Evolutionary conservation across 2,888 invertebrate genomes (phyloP).

Genomic region (Drosophila eohydei): DNA sequence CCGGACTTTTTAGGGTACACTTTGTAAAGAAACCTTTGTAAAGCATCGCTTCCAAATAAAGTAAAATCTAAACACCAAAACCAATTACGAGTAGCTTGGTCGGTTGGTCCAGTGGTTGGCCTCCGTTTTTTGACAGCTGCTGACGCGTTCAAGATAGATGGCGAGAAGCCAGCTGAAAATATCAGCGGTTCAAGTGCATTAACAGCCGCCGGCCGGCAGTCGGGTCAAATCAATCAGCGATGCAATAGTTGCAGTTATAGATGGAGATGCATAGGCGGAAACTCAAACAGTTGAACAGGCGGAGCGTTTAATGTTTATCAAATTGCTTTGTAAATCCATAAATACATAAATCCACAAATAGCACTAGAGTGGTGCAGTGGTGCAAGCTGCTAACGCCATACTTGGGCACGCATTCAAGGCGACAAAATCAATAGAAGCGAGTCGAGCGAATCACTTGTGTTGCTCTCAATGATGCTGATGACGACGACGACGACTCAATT

Average conservation of each 20-base stretch:
- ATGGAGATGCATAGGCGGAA: conserved; percentile 51
- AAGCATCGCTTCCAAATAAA: conserved; percentile 68
- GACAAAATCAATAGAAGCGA: conserved; percentile 62
- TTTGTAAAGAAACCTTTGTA: conserved; percentile 51
- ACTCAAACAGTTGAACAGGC: conserved; percentile 8
- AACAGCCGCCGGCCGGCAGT: conserved; percentile 24
- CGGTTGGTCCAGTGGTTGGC: conserved; percentile 39
- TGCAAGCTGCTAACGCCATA: conserved; percentile 55
- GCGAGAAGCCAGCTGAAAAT: conserved; percentile 48
- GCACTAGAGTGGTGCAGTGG: conserved; percentile 12
- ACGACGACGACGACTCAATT: conserved; percentile 56
- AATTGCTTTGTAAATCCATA: conserved; percentile 32
- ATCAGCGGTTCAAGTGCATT: conserved; percentile 78
- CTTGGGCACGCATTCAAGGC: conserved; percentile 69
- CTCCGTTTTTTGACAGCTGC: conserved; percentile 66
- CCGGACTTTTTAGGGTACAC: conserved; percentile 36
- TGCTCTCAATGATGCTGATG: conserved; percentile 11
- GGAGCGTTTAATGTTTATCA: conserved; percentile 49
- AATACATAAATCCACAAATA: conserved; percentile 19
- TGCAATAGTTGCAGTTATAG: conserved; percentile 50
- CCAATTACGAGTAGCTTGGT: conserved; percentile 38
- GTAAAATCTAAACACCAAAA: conserved; percentile 44
- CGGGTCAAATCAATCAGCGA: conserved; percentile 70
- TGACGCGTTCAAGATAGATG: conserved; percentile 56
- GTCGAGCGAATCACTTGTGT: conserved; percentile 25